Base-by-base conservation (phyloP, 1,140 invertebrate species). In the Reticulitermes speratus region DNA sequence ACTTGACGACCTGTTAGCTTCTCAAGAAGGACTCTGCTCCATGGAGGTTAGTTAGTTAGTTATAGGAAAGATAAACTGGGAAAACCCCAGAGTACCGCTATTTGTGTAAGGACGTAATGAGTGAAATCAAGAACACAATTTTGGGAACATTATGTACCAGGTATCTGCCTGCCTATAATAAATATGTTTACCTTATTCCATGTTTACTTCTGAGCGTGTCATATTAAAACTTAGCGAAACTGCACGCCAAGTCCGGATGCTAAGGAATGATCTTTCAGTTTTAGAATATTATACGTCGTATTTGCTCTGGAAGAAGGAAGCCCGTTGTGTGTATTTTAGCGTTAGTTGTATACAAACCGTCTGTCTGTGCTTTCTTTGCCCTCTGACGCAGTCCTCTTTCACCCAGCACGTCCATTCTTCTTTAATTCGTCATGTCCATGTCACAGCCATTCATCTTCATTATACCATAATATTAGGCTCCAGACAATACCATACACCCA, bases 361-460 rank as follows among this genome's bases (percentile, higher is more conserved):
- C 25, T 30, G n/a, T 30, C n/a, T 75, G 6, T 30, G n/a, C 65
- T 75, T 75, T 2, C 65, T 5, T 30, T 75, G n/a, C 25, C n/a
- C 12, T 65, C 21, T 65, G 65, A 21, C 3, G 52, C 52, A 55
- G 52, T 55, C 19, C 52, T 55, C 52, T 12, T 16, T 6, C 25
- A 25, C 65, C 65, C 65, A 75, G 25, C n/a, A 9, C n/a, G 2
- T 30, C 65, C n/a, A 30, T 75, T 75, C 25, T 75, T 75, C 65
- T 75, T 75, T 30, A 75, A 75, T 75, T 75, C 65, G 65, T 75
- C 65, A 75, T 75, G 65, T 30, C n/a, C 65, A 3, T 75, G 65
- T 75, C 25, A 75, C 65, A 25, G n/a, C 65, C 65, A 75, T 75
- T 75, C n/a, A 75, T 75, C 65, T 30, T 75, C 65, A 75, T 75